phyloP scores from a whole-genome alignment of 2,113 vertebrate genomes.

The Platanista minor region DNA sequence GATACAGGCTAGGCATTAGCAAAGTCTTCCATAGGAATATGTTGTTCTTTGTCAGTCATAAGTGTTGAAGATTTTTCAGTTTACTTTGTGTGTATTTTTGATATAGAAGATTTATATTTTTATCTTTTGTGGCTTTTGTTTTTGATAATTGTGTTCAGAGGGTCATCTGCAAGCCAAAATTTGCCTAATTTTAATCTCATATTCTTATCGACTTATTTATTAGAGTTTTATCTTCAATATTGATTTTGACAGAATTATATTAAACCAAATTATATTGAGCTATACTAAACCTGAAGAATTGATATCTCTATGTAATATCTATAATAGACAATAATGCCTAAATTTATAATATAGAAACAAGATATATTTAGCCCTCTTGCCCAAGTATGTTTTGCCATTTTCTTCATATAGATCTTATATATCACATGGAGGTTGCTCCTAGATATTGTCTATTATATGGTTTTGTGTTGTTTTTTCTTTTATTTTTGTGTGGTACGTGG shows the following conservation, averaged over 20 bases:
- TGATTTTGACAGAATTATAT: not conserved
- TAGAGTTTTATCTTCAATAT: not conserved
- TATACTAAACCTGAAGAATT: not conserved
- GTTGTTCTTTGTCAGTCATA: not conserved
- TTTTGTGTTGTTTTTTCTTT: no score
- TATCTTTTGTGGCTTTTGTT: not conserved
- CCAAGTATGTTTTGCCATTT: not conserved
- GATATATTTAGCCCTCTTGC: not conserved
- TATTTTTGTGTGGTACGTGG: no score
- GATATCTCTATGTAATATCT: not conserved
- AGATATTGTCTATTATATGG: not conserved
- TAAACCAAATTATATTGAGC: not conserved
- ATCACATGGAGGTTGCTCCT: not conserved
- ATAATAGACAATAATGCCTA: not conserved
- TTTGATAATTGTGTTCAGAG: not conserved
- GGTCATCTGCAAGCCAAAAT: not conserved
- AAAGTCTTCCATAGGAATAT: not conserved
- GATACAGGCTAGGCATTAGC: not conserved
- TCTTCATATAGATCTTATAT: not conserved
- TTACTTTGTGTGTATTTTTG: not conserved
- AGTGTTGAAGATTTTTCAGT: not conserved
- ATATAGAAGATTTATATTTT: not conserved
- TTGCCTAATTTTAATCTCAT: not conserved
- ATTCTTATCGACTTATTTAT: not conserved
- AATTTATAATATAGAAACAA: not conserved